Base-by-base conservation (phyloP, 53 echinoderm and acorn worm genomes). In the Pentamera pediparva region DNA sequence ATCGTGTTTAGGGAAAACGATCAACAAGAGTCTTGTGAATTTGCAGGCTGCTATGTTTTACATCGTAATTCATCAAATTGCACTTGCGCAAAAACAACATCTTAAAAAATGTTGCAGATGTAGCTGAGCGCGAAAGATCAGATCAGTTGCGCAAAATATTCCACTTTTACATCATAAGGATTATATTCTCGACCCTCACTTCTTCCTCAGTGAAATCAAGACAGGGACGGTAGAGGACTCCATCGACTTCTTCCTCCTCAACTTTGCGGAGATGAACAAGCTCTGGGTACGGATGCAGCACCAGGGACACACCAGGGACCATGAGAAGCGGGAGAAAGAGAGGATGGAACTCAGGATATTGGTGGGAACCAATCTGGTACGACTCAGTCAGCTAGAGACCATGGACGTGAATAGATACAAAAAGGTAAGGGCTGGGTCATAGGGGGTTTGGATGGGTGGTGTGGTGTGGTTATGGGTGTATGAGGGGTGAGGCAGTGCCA, bases 181-280 rank as follows among this genome's bases (percentile, higher is more conserved):
- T n/a, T n/a, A n/a, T n/a, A n/a, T n/a, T 41, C 43, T 41, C 43
- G 9, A 9, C 15, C 43, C 9, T 15, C 43, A 41, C 15, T 35
- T 30, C 34, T 48, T 9, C 43, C 7, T 33, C 76, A 86, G 90
- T 49, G 86, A 89, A 11, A 78, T 85, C 15, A 79, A 82, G 27
- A 84, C 85, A 3, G 96, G 96, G 3, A 80, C 71, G 5, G 81
- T 95, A 0, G 88, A 87, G 36, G 96, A 95, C 79, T 91, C 96
- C 53, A 83, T 91, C 35, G 96, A 95, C 63, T 95, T 95, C 79
- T 91, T 95, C 90, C 86, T 95, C 26, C 88, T 95, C 51, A 95
- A 95, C 91, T 95, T 91, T 74, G 85, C 88, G 12, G 96, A 96
- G 83, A 91, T 91, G 96, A 96, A 91, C 85, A 96, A 96, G 63